Percentiles rank a stretch among this genome's conserved stretches.
phyloP scores from a whole-genome alignment of 2,888 invertebrate species.

The Aelia acuminata region DNA sequence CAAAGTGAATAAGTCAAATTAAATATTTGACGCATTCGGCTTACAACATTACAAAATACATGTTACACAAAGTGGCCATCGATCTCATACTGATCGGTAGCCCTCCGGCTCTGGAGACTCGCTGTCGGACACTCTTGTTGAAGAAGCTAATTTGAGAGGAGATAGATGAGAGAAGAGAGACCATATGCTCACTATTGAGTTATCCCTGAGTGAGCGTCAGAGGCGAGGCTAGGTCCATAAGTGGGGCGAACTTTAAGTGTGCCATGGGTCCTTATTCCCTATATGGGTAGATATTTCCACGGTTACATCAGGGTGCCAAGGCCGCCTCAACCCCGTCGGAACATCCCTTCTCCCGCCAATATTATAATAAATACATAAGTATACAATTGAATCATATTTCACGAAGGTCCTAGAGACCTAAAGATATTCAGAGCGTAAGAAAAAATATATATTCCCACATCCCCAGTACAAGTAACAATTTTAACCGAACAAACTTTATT shows the following conservation, averaged over 20 bases:
- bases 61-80: not conserved
- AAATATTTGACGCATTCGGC: not conserved
- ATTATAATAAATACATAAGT: not conserved
- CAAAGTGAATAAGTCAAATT: not conserved
- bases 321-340: constrained; percentile 39
- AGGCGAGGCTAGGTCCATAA: constrained; percentile 42
- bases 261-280: constrained; percentile 52
- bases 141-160: not conserved
- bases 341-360: constrained; percentile 25
- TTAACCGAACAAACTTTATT: not conserved
- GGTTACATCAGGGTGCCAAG: constrained; percentile 54
- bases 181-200: constrained; percentile 39
- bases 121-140: not conserved
- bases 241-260: constrained; percentile 47
- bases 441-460: not conserved
- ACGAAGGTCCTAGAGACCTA: not conserved
- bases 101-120: not conserved
- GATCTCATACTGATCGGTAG: not conserved
- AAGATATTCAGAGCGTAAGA: not conserved
- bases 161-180: not conserved
- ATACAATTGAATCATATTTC: not conserved
- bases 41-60: not conserved
- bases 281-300: constrained; percentile 57
- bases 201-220: constrained; percentile 21
- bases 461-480: not conserved